Percentiles rank a stretch among this genome's conserved stretches.
Conservation (phyloP, 2,113 vertebrate species). For the Diphyllodes magnificus region DNA sequence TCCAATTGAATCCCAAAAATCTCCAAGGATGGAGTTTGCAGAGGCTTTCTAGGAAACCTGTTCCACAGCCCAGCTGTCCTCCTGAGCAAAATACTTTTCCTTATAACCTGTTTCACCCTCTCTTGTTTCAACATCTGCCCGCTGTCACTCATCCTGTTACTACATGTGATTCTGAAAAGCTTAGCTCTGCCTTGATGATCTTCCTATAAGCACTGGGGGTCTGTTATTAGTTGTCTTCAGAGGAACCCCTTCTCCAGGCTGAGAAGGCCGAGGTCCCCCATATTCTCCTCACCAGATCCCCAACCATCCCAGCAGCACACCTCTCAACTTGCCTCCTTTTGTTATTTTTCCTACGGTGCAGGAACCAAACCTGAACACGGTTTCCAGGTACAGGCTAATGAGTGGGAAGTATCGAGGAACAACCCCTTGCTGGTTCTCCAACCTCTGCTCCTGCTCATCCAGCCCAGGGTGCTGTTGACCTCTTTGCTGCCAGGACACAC, state of each 20-base stretch:
- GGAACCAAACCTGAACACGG: neutral
- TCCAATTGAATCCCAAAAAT: neutral
- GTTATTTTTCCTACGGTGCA: neutral
- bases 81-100: neutral
- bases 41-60: neutral
- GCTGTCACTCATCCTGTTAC: neutral
- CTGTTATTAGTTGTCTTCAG: neutral
- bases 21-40: neutral
- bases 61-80: neutral
- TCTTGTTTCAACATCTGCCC: neutral
- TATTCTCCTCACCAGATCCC: neutral
- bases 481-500: neutral
- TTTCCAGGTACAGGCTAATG: neutral
- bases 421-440: neutral
- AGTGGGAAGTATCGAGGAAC: rapidly evolving
- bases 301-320: rapidly evolving
- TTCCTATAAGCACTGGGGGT: rapidly evolving
- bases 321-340: neutral
- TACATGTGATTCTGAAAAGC: neutral
- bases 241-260: neutral
- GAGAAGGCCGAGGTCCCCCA: neutral
- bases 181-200: neutral
- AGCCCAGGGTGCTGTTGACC: neutral
- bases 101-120: neutral
- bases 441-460: neutral